Base-by-base conservation (phyloP, 2,797 vertebrate genomes). In the Pelochelys cantorii region DNA sequence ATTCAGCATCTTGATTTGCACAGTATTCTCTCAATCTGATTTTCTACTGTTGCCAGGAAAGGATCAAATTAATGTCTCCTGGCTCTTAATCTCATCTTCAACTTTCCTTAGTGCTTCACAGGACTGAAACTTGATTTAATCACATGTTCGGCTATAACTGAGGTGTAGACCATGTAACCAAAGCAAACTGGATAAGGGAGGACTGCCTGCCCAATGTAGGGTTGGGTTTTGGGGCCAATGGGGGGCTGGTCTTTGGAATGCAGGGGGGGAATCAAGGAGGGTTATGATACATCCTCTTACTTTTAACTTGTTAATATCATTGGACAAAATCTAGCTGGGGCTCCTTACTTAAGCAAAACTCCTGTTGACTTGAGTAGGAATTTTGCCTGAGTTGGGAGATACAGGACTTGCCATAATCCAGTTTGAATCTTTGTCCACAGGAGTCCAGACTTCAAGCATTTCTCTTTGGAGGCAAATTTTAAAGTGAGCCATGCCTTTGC, bases 41-140 rank as follows among this genome's bases (percentile, higher is more conserved):
- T 77, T 81, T 48, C 2, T 60, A 20, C 11, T 11, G 22, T 29
- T 74, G 27, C 18, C 83, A 22, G 14, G 60, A 60, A 78, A 90
- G 15, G 27, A 71, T 31, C 78, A 79, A 71, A 22, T 14, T 55
- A 81, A 87, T 89, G 80, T 84, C 1, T 7, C 85, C 20, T 25
- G 22, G 48, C 86, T 94, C 27, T 85, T 80, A 54, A 7, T 77
- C 83, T 79, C 37, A 55, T 59, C 55, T 90, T 86, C 15, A 81
- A 0, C 53, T 93, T 91, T 87, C 9, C 11, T 95, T 27, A 25
- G 81, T 79, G 81, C 15, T 42, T 92, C 65, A 60, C 86, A 29
- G 34, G 31, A 52, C 14, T 34, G 31, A 1, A 53, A 7, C 86
- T 89, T 53, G 87, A 25, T 20, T 65, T 42, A 89, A 62, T 92